Percentiles rank a stretch among this genome's conserved stretches.
These are phyloP conservation scores for Penaeus japonicus DNA, from an alignment of 1,140 invertebrate species.

Conservation along the genomic window DNA sequence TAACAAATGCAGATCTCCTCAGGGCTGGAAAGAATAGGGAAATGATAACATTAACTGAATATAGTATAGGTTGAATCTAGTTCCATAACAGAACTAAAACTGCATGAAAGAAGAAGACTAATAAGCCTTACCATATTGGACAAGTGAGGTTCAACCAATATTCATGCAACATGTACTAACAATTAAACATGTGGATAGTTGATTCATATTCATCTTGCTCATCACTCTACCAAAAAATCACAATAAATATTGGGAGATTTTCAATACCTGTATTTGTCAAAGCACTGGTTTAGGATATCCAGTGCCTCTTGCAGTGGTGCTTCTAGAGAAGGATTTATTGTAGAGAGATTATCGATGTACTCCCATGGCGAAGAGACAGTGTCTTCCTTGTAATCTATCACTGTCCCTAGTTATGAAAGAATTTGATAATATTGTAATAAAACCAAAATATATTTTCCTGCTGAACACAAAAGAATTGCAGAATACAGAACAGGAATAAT, in stretches of 20 bases:
- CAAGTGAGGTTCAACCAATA: no score
- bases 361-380: conserved; percentile 39
- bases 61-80: background rate
- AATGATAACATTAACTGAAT: background rate
- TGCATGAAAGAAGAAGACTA: no score
- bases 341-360: conserved; percentile 23
- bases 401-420: background rate
- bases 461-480: background rate
- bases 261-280: conserved; percentile 36
- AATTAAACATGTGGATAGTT: no score
- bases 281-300: conserved; percentile 24
- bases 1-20: conserved; percentile 88
- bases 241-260: no score
- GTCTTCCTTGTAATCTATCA: conserved; percentile 42
- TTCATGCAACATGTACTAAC: no score
- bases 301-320: conserved; percentile 23
- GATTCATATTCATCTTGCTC: no score
- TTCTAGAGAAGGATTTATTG: background rate
- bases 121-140: no score
- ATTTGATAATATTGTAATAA: background rate
- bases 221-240: no score
- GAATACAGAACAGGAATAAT: background rate
- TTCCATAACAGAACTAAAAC: no score
- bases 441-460: background rate
- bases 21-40: conserved; percentile 63